Percentiles rank a stretch among this genome's conserved stretches.
Evolutionary conservation across 2,888 invertebrate genomes (phyloP).

Genomic region (Urechis unicinctus): DNA sequence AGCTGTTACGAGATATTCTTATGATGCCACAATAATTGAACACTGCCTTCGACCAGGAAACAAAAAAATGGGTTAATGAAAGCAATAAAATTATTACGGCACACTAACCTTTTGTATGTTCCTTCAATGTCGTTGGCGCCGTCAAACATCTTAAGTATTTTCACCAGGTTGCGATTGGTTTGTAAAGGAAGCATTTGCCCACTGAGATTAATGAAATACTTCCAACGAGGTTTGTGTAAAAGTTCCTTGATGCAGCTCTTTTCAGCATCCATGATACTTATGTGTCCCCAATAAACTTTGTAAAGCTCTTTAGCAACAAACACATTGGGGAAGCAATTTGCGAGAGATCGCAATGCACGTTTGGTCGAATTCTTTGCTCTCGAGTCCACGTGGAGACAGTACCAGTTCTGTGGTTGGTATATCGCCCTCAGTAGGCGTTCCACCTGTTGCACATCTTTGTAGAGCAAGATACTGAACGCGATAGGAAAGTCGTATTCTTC

Average conservation of each 20-base stretch:
- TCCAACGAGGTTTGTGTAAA: slow-evolving; percentile 30
- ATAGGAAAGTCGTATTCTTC: slow-evolving; percentile 17
- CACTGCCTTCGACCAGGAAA: no score
- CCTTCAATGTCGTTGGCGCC: slow-evolving; percentile 38
- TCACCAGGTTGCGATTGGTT: slow-evolving; percentile 38
- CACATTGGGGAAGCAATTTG: slow-evolving; percentile 41
- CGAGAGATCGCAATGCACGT: slow-evolving; percentile 23
- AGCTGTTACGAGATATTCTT: no score
- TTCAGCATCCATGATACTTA: slow-evolving; percentile 32
- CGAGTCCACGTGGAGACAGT: slow-evolving; percentile 43
- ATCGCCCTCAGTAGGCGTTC: slow-evolving; percentile 35
- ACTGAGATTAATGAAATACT: slow-evolving; percentile 43
- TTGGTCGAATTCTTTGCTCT: slow-evolving; percentile 24
- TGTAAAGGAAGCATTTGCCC: slow-evolving; percentile 42
- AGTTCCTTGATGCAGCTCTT: slow-evolving; percentile 32
- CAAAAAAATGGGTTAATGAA: no score
- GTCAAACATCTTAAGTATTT: slow-evolving; percentile 30
- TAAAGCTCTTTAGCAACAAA: slow-evolving; percentile 28
- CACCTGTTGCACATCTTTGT: slow-evolving; percentile 24
- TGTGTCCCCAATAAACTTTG: slow-evolving; percentile 32
- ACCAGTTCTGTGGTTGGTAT: slow-evolving; percentile 39
- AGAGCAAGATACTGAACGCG: slow-evolving; percentile 18
- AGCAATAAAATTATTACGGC: no score
- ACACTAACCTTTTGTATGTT: slow-evolving; percentile 21
- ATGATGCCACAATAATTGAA: no score